Percentiles rank a stretch among this genome's conserved stretches.
These are phyloP conservation scores for Collichthys lucidus DNA, from an alignment of 2,113 vertebrate species.

Conservation along the genomic window DNA sequence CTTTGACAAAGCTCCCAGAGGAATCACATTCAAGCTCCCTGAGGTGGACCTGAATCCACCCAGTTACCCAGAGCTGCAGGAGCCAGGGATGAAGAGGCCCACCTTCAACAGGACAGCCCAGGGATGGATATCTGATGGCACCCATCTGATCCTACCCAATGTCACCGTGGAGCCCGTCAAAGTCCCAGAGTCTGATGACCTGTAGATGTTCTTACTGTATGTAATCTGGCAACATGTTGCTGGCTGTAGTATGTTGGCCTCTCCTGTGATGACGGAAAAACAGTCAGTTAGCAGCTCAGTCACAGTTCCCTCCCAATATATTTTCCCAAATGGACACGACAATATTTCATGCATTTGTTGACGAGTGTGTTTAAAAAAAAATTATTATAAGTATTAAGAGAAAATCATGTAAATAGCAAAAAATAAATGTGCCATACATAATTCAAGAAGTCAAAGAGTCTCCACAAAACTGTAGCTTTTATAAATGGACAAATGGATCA, in stretches of 20 bases:
- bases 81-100: conserved; percentile 87
- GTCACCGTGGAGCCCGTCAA: conserved; percentile 83
- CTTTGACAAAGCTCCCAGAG: conserved; percentile 93
- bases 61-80: conserved; percentile 89
- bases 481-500: conserved; percentile 45
- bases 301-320: neutral
- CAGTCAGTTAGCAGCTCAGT: neutral
- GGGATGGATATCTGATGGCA: conserved; percentile 93
- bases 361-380: conserved; percentile 32
- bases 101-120: conserved; percentile 97
- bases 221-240: conserved; percentile 1
- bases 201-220: conserved; percentile 78
- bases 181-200: conserved; percentile 94
- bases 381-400: conserved; percentile 7
- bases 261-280: neutral
- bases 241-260: conserved; percentile 5
- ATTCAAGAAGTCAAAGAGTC: conserved; percentile 1
- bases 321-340: conserved; percentile 35
- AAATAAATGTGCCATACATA: conserved; percentile 18
- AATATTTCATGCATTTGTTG: conserved; percentile 34
- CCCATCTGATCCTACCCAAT: conserved; percentile 88
- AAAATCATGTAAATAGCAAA: conserved; percentile 58
- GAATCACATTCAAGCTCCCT: conserved; percentile 96
- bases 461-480: conserved; percentile 54
- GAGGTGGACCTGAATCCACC: conserved; percentile 89